Evolutionary conservation across 2,113 vertebrate genomes (phyloP).

Genomic region (Albula goreensis): DNA sequence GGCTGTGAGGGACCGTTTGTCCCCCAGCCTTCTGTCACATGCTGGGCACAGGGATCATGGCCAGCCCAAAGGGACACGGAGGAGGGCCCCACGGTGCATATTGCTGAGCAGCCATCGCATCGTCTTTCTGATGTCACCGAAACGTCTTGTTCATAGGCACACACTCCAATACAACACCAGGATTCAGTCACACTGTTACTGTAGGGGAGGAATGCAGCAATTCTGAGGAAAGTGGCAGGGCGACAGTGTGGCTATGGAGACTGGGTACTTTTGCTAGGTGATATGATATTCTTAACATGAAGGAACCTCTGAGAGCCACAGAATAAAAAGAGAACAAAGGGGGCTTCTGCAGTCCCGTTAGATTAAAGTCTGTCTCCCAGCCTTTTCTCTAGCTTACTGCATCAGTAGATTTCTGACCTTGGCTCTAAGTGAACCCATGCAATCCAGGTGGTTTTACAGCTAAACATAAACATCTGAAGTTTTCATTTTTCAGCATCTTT

Average conservation of each 20-base stretch:
- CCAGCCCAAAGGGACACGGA: conserved; percentile 6
- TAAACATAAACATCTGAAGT: not conserved
- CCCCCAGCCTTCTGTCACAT: conserved; percentile 26
- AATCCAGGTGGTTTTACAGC: not conserved
- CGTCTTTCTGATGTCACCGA: not conserved
- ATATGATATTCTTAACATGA: not conserved
- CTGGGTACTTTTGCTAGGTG: not conserved
- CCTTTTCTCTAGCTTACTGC: not conserved
- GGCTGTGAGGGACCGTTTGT: not conserved
- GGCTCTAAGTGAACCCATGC: no score
- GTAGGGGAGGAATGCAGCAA: not conserved
- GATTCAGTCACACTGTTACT: no score
- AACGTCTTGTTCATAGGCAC: not conserved
- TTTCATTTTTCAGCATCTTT: not conserved
- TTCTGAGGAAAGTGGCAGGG: not conserved
- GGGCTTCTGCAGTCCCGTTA: not conserved
- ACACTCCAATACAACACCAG: no score
- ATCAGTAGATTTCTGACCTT: no score
- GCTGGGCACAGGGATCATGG: conserved; percentile 33
- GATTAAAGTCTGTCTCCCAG: not conserved
- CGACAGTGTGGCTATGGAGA: not conserved
- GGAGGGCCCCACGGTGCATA: not conserved
- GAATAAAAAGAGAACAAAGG: not conserved
- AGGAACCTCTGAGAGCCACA: not conserved
- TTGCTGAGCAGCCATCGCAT: not conserved